phyloP scores from a whole-genome alignment of 2,888 invertebrate species.

The Sminthurides aquaticus region DNA sequence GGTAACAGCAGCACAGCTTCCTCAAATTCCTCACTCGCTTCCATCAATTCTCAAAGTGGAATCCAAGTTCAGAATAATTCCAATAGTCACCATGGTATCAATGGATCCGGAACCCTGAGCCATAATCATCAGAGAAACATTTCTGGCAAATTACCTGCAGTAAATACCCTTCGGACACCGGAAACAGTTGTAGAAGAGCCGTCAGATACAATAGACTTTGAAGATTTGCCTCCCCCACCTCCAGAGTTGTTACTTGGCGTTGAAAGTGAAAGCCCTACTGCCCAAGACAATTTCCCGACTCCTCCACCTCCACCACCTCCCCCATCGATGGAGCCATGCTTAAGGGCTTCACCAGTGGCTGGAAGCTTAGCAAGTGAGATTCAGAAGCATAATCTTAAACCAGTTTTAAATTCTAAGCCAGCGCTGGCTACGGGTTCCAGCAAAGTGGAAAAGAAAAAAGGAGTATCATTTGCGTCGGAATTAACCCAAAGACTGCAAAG shows the following conservation, averaged over 20 bases:
- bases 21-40: conserved; percentile 33
- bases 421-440: background rate
- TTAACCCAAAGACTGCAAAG: conserved; percentile 40
- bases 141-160: conserved; percentile 12
- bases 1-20: conserved; percentile 34
- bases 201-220: conserved; percentile 33
- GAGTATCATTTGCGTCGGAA: conserved; percentile 41
- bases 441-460: conserved; percentile 29
- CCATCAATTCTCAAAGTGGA: conserved; percentile 20
- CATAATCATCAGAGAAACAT: conserved; percentile 1
- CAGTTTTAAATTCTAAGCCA: background rate
- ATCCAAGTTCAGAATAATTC: background rate
- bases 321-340: conserved; percentile 27
- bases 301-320: conserved; percentile 60
- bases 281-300: conserved; percentile 24
- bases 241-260: conserved; percentile 42
- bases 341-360: conserved; percentile 15
- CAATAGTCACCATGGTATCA: background rate
- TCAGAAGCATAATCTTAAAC: background rate
- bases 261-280: conserved; percentile 36
- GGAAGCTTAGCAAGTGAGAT: conserved; percentile 21
- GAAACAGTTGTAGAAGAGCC: conserved; percentile 46
- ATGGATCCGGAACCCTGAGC: background rate
- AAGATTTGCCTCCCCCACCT: conserved; percentile 45
- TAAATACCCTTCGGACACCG: conserved; percentile 44